Evolutionary conservation across 2,888 invertebrate genomes (phyloP).

Genomic region (Phrixothrix hirtus): DNA sequence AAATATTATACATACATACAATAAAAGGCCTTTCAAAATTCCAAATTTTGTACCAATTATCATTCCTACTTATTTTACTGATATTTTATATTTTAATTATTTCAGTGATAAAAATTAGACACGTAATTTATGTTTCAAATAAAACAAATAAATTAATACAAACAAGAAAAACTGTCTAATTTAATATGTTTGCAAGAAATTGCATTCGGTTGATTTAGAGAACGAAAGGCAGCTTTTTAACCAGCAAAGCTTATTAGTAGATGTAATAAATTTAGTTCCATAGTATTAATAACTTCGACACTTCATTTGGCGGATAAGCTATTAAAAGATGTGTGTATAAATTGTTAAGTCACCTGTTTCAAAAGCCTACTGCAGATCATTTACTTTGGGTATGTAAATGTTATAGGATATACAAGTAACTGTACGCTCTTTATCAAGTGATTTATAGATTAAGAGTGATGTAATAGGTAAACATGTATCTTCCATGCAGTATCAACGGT

Average conservation of each 20-base stretch:
- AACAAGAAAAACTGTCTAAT: too few species aligned
- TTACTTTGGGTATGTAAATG: slow-evolving; percentile 21
- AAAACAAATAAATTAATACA: too few species aligned
- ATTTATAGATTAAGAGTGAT: slow-evolving; percentile 40
- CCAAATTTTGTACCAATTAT: too few species aligned
- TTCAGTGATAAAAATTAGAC: too few species aligned
- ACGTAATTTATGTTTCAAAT: too few species aligned
- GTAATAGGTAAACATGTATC: slow-evolving; percentile 42
- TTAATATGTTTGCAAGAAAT: too few species aligned
- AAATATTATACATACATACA: too few species aligned
- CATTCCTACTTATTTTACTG: too few species aligned
- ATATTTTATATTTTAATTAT: too few species aligned
- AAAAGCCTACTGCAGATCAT: slow-evolving; percentile 19
- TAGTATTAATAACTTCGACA: slow-evolving; percentile 34
- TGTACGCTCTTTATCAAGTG: slow-evolving; percentile 28
- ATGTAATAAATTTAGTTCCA: slow-evolving; percentile 15
- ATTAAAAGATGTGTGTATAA: slow-evolving; percentile 33
- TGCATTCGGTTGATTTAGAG: neutral
- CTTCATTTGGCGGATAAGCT: slow-evolving; percentile 32
- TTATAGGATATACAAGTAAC: slow-evolving; percentile 20
- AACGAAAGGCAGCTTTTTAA: neutral
- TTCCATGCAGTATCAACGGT: slow-evolving; percentile 38
- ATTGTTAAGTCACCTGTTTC: slow-evolving; percentile 16
- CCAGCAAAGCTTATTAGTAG: slow-evolving; percentile 2
- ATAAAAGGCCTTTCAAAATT: too few species aligned